Percentiles rank a stretch among this genome's conserved stretches.
Evolutionary conservation across 2,888 invertebrate species (phyloP).

Genomic region (Thecophora atra): DNA sequence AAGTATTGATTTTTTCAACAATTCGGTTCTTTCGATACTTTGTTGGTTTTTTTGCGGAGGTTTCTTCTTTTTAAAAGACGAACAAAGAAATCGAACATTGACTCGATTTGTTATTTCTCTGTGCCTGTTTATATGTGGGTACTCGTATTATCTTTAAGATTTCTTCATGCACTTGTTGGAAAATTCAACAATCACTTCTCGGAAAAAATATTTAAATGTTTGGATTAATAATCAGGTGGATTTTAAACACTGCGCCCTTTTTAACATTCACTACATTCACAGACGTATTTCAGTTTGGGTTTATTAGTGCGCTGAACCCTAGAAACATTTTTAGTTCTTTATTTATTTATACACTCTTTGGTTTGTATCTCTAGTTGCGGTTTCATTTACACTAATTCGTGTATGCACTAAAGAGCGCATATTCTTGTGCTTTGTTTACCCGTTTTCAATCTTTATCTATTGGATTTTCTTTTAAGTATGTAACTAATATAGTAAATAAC

Average conservation of each 20-base stretch:
- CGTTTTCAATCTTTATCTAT: too few species aligned
- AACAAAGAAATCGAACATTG: not conserved
- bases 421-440: too few species aligned
- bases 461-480: too few species aligned
- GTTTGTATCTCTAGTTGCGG: conserved; percentile 12
- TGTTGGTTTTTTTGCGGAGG: not conserved
- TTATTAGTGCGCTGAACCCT: too few species aligned
- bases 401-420: too few species aligned
- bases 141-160: conserved; percentile 3
- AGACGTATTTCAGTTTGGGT: too few species aligned
- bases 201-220: conserved; percentile 17
- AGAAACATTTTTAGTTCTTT: not conserved
- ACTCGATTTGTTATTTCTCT: not conserved
- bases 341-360: conserved; percentile 7
- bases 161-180: conserved; percentile 18
- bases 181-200: conserved; percentile 6
- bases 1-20: conserved; percentile 11
- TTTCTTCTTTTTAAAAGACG: not conserved
- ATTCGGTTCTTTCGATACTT: not conserved
- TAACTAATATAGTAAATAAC: too few species aligned
- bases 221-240: too few species aligned
- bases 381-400: not conserved
- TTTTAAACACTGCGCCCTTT: too few species aligned
- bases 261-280: too few species aligned
- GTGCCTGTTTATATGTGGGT: not conserved